Evolutionary conservation across 2,797 vertebrate species (phyloP).

Genomic region (Sebastes miniatus): DNA sequence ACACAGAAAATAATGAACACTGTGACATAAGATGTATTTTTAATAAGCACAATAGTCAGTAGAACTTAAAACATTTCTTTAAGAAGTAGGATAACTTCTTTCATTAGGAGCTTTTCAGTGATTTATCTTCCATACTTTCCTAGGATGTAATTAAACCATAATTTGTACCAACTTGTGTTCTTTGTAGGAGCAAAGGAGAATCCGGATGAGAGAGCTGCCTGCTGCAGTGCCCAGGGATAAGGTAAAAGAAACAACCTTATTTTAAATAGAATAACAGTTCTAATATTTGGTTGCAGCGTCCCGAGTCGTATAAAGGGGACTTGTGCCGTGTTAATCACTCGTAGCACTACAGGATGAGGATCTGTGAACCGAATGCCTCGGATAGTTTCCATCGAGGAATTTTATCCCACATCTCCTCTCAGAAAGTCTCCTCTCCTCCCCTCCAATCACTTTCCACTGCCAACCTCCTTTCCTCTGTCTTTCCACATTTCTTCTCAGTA

Average conservation of each 20-base stretch:
- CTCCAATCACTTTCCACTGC: slow-evolving; percentile 44
- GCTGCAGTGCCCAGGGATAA: slow-evolving; percentile 90
- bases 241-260: slow-evolving; percentile 75
- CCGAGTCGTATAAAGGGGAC: not conserved
- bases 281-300: not conserved
- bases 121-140: not conserved
- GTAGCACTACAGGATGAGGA: slow-evolving; percentile 42
- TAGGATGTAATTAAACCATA: not conserved
- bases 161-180: not conserved
- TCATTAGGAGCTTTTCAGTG: not conserved
- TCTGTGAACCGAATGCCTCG: slow-evolving; percentile 48
- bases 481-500: slow-evolving; percentile 51
- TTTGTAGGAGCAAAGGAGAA: slow-evolving; percentile 92
- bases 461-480: slow-evolving; percentile 36
- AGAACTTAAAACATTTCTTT: not conserved
- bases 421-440: slow-evolving; percentile 24
- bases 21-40: not conserved
- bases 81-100: not conserved
- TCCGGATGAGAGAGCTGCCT: slow-evolving; percentile 92
- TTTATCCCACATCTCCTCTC: slow-evolving; percentile 52
- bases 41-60: not conserved
- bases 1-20: not conserved
- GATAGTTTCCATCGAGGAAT: slow-evolving; percentile 66
- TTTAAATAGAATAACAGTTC: not conserved
- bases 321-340: slow-evolving; percentile 37